Conservation (phyloP, 92 coral and sea anemone genomes). For the Nematostella vectensis region DNA sequence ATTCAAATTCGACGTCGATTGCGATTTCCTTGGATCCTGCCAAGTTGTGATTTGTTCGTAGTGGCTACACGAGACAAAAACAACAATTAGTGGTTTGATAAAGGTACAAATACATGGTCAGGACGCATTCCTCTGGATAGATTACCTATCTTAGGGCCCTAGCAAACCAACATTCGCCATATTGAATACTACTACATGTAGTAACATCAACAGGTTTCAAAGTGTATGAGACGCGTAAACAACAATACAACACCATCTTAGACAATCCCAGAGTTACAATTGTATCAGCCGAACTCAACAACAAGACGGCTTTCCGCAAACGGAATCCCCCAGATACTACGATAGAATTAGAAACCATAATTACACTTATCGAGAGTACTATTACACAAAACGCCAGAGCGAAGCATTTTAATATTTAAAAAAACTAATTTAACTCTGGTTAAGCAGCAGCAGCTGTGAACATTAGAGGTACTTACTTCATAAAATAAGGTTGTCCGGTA, state of each 20-base stretch:
- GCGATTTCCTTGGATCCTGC: constrained; percentile 96
- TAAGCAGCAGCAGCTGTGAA: no score
- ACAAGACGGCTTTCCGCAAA: no score
- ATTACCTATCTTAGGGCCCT: neutral
- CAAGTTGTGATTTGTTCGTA: constrained; percentile 92
- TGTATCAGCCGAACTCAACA: constrained; percentile 1
- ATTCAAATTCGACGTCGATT: constrained; percentile 82
- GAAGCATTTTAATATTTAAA: constrained; percentile 47
- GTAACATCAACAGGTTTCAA: constrained; percentile 52
- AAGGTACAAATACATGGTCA: constrained; percentile 1
- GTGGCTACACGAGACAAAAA: constrained; percentile 59
- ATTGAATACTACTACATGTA: constrained; percentile 38
- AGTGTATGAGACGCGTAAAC: constrained; percentile 7
- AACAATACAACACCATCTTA: constrained; percentile 28
- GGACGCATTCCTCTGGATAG: neutral
- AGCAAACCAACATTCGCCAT: constrained; percentile 67
- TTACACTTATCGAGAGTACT: no score
- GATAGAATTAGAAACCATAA: no score
- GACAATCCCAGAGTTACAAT: neutral
- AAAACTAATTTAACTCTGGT: constrained; percentile 33
- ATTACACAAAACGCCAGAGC: constrained; percentile 20
- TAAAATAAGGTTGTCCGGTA: constrained; percentile 80
- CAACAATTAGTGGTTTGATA: constrained; percentile 14
- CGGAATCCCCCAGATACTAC: no score
- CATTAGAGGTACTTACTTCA: constrained; percentile 99